Base-by-base conservation (phyloP, 2,797 vertebrate species). In the Podarcis lilfordi region DNA sequence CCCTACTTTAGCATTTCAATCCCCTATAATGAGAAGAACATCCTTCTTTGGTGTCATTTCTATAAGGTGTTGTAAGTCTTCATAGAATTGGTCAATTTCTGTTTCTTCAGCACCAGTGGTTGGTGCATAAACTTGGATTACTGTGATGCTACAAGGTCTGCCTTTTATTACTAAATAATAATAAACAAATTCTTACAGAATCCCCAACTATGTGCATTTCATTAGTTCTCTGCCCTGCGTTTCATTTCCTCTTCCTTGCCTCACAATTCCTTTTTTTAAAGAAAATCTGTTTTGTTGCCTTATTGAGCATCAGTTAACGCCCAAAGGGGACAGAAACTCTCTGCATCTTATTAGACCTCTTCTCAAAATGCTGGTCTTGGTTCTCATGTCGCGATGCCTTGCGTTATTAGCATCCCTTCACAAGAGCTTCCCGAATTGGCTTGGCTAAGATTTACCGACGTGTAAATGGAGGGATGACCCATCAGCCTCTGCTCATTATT, bases 401-500 rank as follows among this genome's bases (percentile, higher is more conserved):
- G 8, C 8, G 68, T 86, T 76, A 90, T 93, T 17, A 92, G 25
- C 23, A 75, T 66, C 77, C 35, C 91, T 92, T 80, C 83, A 88
- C 0, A 0, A 86, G 91, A 90, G 82, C 82, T 89, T 7, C 4
- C 64, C 93, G 82, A 89, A 85, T 4, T 10, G 64, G 40, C 55
- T 90, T 80, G 82, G 59, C 84, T 93, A 94, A 95, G 91, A 94
- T 96, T 94, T 91, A 71, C 88, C 5, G 29, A 66, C 87, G 88
- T 15, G 8, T 82, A 89, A 88, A 89, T 72, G 81, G 82, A 92
- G 55, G 4, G 50, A 87, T 69, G 86, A 88, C 87, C 93, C 89
- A 84, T 66, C 87, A 93, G 92, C 84, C 91, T 94, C 89, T 95
- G 90, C 89, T 93, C 75, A 89, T 92, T 93, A 94, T 82, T 32